Percentiles rank a stretch among this genome's conserved stretches.
These are phyloP conservation scores for Ploceus nigricollis DNA, from an alignment of 2,113 vertebrate species.

Conservation along the genomic window DNA sequence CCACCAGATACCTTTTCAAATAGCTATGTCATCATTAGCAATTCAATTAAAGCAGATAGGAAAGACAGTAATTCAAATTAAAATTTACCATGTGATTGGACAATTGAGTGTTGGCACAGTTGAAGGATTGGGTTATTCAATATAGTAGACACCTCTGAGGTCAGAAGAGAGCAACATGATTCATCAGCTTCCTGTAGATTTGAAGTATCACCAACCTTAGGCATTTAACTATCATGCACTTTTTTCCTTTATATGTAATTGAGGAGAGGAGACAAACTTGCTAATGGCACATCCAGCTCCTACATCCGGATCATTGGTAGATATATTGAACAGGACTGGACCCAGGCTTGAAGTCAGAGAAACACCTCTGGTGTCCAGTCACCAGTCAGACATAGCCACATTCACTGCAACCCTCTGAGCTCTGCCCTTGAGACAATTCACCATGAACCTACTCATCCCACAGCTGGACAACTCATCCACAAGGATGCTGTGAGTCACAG, in stretches of 20 bases:
- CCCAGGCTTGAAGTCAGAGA: background rate
- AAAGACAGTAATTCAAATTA: background rate
- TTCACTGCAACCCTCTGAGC: background rate
- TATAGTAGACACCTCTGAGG: background rate
- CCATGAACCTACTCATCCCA: background rate
- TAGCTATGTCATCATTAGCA: accelerated
- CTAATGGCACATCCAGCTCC: background rate
- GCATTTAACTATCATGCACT: background rate
- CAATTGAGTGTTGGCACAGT: background rate
- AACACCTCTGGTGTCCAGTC: background rate
- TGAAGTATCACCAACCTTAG: background rate
- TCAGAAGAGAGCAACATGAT: background rate
- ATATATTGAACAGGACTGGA: background rate
- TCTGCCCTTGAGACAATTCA: background rate
- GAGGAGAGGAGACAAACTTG: background rate
- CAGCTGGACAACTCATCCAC: background rate
- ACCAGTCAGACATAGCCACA: background rate
- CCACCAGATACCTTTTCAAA: background rate
- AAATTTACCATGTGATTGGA: background rate
- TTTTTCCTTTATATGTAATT: background rate
- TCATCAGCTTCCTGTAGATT: background rate
- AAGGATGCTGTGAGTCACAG: background rate
- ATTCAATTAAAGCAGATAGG: background rate
- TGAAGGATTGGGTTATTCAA: background rate
- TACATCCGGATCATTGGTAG: background rate